phyloP scores from a whole-genome alignment of 2,797 vertebrate genomes.

The Macrochelys suwanniensis region DNA sequence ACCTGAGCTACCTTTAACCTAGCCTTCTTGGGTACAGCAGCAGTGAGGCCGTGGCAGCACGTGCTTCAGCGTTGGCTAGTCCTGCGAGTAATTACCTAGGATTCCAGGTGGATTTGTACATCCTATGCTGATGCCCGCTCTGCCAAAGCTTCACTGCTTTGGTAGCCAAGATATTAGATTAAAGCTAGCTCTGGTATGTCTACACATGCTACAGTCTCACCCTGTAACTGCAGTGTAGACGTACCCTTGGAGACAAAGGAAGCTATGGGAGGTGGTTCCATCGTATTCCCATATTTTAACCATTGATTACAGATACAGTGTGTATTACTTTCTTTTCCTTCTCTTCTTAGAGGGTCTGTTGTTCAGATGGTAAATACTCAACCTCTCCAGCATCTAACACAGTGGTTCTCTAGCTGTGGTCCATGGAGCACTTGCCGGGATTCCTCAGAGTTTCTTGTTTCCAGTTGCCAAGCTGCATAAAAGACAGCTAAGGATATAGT shows the following conservation, averaged over 20 bases:
- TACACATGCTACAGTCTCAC: background rate
- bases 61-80: background rate
- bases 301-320: background rate
- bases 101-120: background rate
- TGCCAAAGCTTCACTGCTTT: background rate
- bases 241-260: background rate
- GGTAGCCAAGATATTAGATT: background rate
- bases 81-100: background rate
- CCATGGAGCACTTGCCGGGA: background rate
- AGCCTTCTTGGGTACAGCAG: background rate
- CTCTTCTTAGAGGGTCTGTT: background rate
- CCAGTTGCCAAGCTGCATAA: background rate
- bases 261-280: background rate
- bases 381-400: background rate
- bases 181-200: background rate
- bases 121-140: background rate
- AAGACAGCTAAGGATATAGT: background rate
- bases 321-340: background rate
- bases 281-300: background rate
- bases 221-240: background rate
- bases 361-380: background rate
- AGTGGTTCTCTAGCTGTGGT: background rate
- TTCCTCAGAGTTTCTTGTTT: background rate
- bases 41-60: background rate
- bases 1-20: background rate